A percentile compares a stretch with the other conserved stretches of the same genome.
These are phyloP conservation scores for Zootermopsis nevadensis DNA, from an alignment of 2,888 invertebrate genomes.

Conservation along the genomic window DNA sequence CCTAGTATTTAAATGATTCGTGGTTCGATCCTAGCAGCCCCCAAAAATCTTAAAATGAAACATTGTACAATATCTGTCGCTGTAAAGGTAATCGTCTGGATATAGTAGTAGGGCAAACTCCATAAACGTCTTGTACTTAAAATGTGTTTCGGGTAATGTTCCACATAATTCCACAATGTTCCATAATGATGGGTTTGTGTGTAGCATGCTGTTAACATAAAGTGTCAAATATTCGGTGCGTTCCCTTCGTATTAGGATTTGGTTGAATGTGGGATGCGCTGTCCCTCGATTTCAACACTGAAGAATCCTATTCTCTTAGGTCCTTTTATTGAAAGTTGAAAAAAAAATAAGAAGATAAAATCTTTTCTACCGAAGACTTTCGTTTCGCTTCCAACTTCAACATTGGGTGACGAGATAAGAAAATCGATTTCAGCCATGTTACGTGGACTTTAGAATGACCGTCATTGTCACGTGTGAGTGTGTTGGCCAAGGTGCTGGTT, in stretches of 20 bases:
- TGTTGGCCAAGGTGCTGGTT: not conserved
- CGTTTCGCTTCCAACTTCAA: not conserved
- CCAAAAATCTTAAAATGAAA: no score
- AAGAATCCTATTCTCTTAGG: not conserved
- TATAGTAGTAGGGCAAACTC: no score
- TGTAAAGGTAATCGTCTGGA: no score
- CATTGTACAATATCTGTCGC: no score
- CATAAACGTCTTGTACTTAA: no score
- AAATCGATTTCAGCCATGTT: not conserved
- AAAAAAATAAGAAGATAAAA: not conserved
- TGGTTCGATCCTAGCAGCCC: no score
- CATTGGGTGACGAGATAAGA: not conserved
- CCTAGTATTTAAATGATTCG: no score
- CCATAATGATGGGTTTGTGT: not conserved
- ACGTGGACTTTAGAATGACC: not conserved
- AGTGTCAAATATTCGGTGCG: not conserved
- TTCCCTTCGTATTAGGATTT: not conserved
- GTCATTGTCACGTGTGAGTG: not conserved
- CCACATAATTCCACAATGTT: no score
- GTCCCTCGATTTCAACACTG: not conserved
- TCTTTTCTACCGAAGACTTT: constrained; percentile 4
- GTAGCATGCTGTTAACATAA: not conserved
- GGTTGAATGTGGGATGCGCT: not conserved
- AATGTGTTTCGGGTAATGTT: no score
- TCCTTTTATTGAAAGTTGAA: not conserved